Evolutionary conservation across 2,797 vertebrate species (phyloP).

Genomic region (Clarias platycephalus): DNA sequence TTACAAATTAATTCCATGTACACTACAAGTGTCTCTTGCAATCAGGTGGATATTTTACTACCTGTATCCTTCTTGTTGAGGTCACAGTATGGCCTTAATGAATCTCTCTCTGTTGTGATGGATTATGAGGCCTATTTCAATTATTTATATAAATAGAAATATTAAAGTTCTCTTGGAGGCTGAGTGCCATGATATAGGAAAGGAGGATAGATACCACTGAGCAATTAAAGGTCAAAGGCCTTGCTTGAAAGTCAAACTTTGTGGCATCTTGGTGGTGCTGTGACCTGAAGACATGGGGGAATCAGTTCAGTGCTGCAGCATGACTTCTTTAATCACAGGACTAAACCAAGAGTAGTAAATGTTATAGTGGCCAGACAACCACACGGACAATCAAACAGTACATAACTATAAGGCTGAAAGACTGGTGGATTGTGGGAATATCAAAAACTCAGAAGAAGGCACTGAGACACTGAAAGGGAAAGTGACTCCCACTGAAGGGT

Average conservation of each 20-base stretch:
- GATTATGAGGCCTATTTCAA: not conserved
- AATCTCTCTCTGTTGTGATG: not conserved
- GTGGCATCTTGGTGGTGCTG: not conserved
- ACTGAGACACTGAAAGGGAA: not conserved
- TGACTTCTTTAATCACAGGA: not conserved
- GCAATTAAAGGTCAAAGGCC: not conserved
- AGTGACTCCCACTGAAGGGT: not conserved
- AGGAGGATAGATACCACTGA: not conserved
- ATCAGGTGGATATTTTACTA: not conserved
- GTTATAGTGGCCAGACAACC: not conserved
- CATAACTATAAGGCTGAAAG: not conserved
- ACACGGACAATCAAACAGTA: not conserved
- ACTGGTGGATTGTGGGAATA: not conserved
- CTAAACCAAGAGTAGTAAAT: conserved; percentile 1
- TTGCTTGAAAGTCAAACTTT: not conserved
- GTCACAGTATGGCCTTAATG: not conserved
- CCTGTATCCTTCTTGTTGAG: not conserved
- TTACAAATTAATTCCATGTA: not conserved
- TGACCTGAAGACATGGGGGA: not conserved
- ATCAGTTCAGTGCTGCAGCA: not conserved
- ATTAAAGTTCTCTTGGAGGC: not conserved
- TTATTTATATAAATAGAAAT: not conserved
- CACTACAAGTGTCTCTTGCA: not conserved
- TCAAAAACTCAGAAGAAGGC: not conserved
- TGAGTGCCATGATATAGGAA: not conserved